Evolutionary conservation across 2,113 vertebrate species (phyloP).

Genomic region (Gracilinanus agilis): DNA sequence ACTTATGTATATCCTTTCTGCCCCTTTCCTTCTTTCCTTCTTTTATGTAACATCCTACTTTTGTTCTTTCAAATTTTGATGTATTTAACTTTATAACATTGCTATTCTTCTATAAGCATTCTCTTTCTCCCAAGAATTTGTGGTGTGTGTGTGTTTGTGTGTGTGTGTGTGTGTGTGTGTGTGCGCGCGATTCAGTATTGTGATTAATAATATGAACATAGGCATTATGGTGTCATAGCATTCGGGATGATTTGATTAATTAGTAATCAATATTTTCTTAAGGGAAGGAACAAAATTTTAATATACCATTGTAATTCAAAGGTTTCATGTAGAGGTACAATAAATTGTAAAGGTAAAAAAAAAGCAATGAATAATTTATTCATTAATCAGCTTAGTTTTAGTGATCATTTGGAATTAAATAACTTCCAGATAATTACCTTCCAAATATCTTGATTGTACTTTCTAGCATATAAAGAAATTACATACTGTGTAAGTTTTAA

Average conservation of each 20-base stretch:
- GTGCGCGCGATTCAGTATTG: neutral
- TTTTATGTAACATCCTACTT: neutral
- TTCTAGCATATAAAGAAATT: neutral
- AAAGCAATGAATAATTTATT: neutral
- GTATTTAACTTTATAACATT: neutral
- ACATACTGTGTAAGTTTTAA: neutral
- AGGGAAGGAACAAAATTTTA: neutral
- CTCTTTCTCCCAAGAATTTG: neutral
- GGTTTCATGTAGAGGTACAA: too few species aligned
- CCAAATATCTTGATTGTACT: neutral
- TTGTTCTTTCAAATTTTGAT: neutral
- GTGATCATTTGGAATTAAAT: neutral
- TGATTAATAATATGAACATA: neutral
- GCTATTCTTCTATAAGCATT: neutral
- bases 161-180: too few species aligned
- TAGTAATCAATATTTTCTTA: neutral
- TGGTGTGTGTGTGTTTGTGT: neutral
- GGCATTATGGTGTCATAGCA: neutral
- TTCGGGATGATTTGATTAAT: neutral
- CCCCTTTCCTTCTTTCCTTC: neutral
- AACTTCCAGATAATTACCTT: neutral
- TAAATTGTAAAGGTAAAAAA: neutral
- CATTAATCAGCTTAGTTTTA: neutral
- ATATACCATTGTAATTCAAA: neutral
- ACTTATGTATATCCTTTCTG: neutral